A percentile compares a stretch with the other conserved stretches of the same genome.
Evolutionary conservation across 2,797 vertebrate species (phyloP).

Genomic region (Periophthalmus magnuspinnatus): DNA sequence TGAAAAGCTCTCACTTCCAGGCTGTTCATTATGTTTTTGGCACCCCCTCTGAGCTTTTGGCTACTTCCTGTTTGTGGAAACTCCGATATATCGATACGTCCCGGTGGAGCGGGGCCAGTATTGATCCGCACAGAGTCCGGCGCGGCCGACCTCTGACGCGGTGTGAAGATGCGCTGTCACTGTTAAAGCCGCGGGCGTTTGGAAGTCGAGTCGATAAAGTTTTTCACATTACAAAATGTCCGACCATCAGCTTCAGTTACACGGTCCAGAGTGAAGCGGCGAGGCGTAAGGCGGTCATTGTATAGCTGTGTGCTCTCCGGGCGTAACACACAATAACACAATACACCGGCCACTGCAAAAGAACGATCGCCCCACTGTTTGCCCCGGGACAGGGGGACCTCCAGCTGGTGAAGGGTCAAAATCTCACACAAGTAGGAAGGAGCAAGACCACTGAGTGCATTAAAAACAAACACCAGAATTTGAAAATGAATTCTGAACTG

Average conservation of each 20-base stretch:
- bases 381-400: too few relatives aligned
- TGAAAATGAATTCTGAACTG: too few relatives aligned
- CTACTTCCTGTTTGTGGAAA: slow-evolving; percentile 53
- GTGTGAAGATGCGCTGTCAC: slow-evolving; percentile 2
- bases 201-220: slow-evolving; percentile 11
- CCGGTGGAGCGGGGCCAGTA: slow-evolving; percentile 21
- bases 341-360: too few relatives aligned
- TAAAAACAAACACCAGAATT: too few relatives aligned
- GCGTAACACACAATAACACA: too few relatives aligned
- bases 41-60: slow-evolving; percentile 16
- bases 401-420: too few relatives aligned
- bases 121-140: slow-evolving; percentile 43
- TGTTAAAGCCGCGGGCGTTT: slow-evolving; percentile 11
- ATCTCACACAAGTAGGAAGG: too few relatives aligned
- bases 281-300: not conserved
- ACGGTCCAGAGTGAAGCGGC: not conserved
- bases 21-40: not conserved
- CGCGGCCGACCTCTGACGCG: slow-evolving; percentile 11
- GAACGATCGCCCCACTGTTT: too few relatives aligned
- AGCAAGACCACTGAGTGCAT: too few relatives aligned
- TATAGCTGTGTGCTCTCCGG: not conserved
- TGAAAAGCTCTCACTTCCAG: not conserved
- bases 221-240: slow-evolving; percentile 18
- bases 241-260: not conserved
- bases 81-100: slow-evolving; percentile 44